Base-by-base conservation (phyloP, 2,113 vertebrate species). In the Brachyistius frenatus region DNA sequence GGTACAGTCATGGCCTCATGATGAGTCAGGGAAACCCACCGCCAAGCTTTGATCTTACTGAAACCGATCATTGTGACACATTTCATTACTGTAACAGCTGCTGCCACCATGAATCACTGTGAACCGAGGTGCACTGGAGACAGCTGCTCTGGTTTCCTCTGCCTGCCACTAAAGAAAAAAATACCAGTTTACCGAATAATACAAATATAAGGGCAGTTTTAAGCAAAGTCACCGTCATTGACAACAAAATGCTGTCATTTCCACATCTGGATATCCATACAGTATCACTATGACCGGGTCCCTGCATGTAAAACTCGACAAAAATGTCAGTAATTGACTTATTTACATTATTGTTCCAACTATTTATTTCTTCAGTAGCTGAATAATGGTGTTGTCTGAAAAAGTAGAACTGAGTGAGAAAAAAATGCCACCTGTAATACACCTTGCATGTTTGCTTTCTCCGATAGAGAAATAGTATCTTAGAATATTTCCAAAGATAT, bases 1-100 rank as follows among this genome's bases (percentile, higher is more conserved):
- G 23, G 23, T 23, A 23, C 23, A 23, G 23, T 23, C 23, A 23
- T 23, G 23, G 23, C 23, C 52, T 36, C 8, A 53, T 61, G 30
- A 39, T 62, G 35, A 73, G 15, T 73, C 58, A 23, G 39, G 11
- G 35, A 60, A 65, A 50, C 16, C 8, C 70, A 37, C 4, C 2
- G 1, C 2, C 33, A 23, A 47, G 32, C 23, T 65, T 68, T 15
- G 1, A 61, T 61, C 16, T 53, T 7, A 32, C 3, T 3, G 14
- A 49, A 63, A 55, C 39, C 30, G 50, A 77, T 31, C 30, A 69
- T 36, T 32, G 66, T 37, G 32, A 70, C 50, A 39, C 39, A 35
- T 41, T 7, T 50, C 16, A 3, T 44, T 35, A 58, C 37, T 72
- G 49, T 14, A 55, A 44, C 60, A 65, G 67, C 68, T 31, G 62